Evolutionary conservation across 2,113 vertebrate genomes (phyloP), one percentile per base, ranked within the genome.

Genomic region (Cricetomys ansorgei): DNA sequence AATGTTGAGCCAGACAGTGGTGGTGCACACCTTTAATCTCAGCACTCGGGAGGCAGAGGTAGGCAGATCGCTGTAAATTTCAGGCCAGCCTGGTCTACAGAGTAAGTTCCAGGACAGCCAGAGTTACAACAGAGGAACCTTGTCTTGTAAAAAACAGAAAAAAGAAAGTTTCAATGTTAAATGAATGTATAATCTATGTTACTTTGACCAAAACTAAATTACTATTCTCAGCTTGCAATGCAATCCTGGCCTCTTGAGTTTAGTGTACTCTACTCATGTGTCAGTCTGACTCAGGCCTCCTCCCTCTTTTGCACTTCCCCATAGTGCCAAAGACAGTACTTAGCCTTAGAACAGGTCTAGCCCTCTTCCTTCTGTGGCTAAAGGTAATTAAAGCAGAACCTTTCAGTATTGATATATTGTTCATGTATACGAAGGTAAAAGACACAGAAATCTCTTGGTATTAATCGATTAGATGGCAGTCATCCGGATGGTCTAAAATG

Each of bases 181-280:
- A 37, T 90, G 72, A 62, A 83, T 86, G 1, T 25, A 29, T 88
- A 73, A 40, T 48, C 70, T 76, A 15, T 69, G 29, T 84, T 90
- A 86, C 64, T 94, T 55, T 88, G 86, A 65, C 70, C 64, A 70
- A 48, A 91, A 76, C 45, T 75, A 55, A 89, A 55, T 93, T 76
- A 64, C 31, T 25, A 50, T 40, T 81, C 29, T 95, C 48, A 86
- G n/a, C 16, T 37, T 86, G 43, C 72, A 86, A 48, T 69, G 59
- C 7, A 23, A 27, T 67, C 40, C 23, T 92, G 59, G 53, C 16
- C 73, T 10, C 17, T 89, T 88, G 77, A 65, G 48, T 65, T 86
- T 89, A 7, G 7, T 79, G 11, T 59, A 50, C 69, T 75, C 76
- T 21, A 64, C 13, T 25, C 79, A 37, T 6, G 3, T 19, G 11